Base-by-base conservation (phyloP, 2,113 vertebrate genomes). In the Ceratotherium simum region DNA sequence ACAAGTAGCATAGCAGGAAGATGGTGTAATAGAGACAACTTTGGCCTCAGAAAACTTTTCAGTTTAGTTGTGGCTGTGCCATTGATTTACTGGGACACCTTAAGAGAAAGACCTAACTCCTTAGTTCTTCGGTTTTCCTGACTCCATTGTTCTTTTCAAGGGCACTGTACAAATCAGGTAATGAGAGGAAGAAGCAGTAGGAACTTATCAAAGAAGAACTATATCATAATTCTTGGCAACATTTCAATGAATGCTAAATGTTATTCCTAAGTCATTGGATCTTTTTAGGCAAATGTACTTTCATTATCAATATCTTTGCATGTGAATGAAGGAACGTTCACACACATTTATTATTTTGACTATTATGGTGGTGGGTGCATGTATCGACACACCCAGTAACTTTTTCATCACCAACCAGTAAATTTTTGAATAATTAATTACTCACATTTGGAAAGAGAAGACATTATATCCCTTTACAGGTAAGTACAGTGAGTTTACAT, bases 391-490 rank as follows among this genome's bases (percentile, higher is more conserved):
- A 81, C 29, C 20, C 56, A 67, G 67, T 60, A 42, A 21, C 85
- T 76, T 58, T 93, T n/a, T 27, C 27, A 62, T 89, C 31, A 76
- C 31, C 67, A 90, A 8, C 16, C 12, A 79, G 58, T 93, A 80
- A 81, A 75, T 39, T 23, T 96, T 94, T 95, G 83, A 90, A 89
- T 90, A 96, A 78, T 17, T 96, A 4, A 75, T 65, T 92, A 17
- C 25, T 84, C 33, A 67, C 48, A 9, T 88, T 46, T 96, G 65
- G 54, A 87, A 84, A 83, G 62, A 78, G 75, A 82, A 76, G 39
- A 75, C 11, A 27, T 91, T 83, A 21, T 91, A 56, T 81, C 29
- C 27, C 27, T 33, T 89, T 75, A 83, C 14, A 90, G 83, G 51
- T 92, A 86, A 92, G 76, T 69, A 62, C 92, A 87, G 25, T 92